A percentile compares a stretch with the other conserved stretches of the same genome.
Evolutionary conservation across 2,797 vertebrate genomes (phyloP).

Genomic region (Sandelia bainsii): DNA sequence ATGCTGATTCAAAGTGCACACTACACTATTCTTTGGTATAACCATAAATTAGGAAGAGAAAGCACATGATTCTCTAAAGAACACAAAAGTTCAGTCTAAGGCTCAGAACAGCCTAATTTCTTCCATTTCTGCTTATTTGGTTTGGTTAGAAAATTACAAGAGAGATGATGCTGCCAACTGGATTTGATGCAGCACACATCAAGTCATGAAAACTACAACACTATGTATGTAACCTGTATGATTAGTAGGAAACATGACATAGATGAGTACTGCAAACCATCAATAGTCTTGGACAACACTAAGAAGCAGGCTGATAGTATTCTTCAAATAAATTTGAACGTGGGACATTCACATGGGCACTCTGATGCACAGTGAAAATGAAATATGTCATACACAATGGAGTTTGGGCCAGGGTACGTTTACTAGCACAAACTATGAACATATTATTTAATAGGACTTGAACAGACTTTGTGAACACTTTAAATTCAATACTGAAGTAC

Average conservation of each 20-base stretch:
- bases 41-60: no score
- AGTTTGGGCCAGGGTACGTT: background rate
- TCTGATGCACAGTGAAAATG: no score
- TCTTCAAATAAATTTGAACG: no score
- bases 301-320: no score
- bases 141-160: background rate
- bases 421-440: background rate
- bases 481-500: slow-evolving; percentile 5
- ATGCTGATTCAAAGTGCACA: background rate
- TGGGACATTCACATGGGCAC: no score
- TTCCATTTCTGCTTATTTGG: background rate
- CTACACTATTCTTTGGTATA: background rate
- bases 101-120: no score
- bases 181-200: background rate
- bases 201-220: background rate
- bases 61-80: no score
- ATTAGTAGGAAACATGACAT: background rate
- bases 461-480: slow-evolving; percentile 1
- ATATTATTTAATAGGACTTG: background rate
- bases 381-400: no score
- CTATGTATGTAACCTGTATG: background rate
- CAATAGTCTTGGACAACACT: no score
- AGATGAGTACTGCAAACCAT: no score
- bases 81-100: background rate
- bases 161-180: background rate